These are phyloP conservation scores for Crenuchus spilurus DNA, from an alignment of 2,797 vertebrate genomes.

Conservation along the genomic window DNA sequence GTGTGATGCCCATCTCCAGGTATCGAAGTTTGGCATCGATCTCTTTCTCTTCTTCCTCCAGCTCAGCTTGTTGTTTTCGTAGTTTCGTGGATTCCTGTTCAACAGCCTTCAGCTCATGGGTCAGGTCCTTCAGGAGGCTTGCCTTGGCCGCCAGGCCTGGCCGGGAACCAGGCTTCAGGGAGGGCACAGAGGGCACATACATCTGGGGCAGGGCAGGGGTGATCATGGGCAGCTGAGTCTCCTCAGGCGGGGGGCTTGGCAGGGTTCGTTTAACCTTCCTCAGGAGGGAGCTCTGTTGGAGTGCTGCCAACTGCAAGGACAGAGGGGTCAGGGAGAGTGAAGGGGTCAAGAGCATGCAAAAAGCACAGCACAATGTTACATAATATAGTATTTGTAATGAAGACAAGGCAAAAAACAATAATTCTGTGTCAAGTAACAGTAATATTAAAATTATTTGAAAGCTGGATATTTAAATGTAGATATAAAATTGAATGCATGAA, in stretches of 20 bases:
- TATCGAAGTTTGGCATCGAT: constrained; percentile 98
- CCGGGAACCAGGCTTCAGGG: constrained; percentile 78
- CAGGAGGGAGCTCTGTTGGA: constrained; percentile 91
- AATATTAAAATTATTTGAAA: not conserved
- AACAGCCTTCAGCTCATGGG: constrained; percentile 94
- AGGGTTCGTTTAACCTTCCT: constrained; percentile 98
- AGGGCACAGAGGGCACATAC: constrained; percentile 83
- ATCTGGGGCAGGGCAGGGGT: constrained; percentile 88
- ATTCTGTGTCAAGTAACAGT: not conserved
- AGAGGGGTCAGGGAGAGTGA: constrained; percentile 58
- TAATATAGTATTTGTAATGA: constrained; percentile 36
- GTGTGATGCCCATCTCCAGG: constrained; percentile 94
- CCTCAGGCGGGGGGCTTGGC: constrained; percentile 97
- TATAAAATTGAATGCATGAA: not conserved
- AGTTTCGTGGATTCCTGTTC: constrained; percentile 98
- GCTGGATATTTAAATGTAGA: not conserved
- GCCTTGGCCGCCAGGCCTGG: constrained; percentile 89
- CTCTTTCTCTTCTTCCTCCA: constrained; percentile 98
- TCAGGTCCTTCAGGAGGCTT: constrained; percentile 93
- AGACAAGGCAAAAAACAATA: not conserved
- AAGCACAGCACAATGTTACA: constrained; percentile 41
- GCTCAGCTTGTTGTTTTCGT: constrained; percentile 96
- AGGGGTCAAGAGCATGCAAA: constrained; percentile 53
- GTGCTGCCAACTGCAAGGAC: constrained; percentile 86
- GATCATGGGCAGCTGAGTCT: constrained; percentile 88